A percentile compares a stretch with the other conserved stretches of the same genome.
These are phyloP conservation scores for Ifrita kowaldi DNA, from an alignment of 2,113 vertebrate species.

Conservation along the genomic window DNA sequence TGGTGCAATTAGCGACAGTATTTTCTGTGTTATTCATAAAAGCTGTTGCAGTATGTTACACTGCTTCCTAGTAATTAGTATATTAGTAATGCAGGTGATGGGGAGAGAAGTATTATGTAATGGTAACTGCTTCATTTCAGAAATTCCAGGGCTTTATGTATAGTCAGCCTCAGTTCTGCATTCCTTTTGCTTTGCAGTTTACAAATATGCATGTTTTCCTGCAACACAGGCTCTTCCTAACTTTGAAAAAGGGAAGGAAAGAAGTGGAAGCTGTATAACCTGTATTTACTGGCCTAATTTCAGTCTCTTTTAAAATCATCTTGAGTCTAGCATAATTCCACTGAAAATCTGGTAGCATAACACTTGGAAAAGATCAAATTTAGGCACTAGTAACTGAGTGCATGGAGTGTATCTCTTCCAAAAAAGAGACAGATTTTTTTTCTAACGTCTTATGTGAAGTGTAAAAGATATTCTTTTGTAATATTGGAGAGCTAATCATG, in stretches of 20 bases:
- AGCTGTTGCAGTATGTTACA: slow-evolving; percentile 6
- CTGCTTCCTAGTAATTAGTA: not conserved
- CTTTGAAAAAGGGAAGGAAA: not conserved
- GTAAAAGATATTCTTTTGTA: slow-evolving; percentile 43
- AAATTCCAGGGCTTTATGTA: not conserved
- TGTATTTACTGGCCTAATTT: not conserved
- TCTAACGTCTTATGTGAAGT: not conserved
- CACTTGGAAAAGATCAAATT: not conserved
- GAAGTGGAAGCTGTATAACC: not conserved
- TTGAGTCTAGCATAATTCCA: not conserved
- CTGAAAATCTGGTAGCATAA: not conserved
- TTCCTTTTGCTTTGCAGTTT: not conserved
- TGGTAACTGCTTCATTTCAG: not conserved
- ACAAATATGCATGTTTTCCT: not conserved
- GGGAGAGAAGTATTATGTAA: not conserved
- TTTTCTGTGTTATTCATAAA: slow-evolving; percentile 19
- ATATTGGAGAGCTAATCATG: slow-evolving; percentile 39
- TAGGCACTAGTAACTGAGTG: not conserved
- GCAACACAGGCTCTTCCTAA: not conserved
- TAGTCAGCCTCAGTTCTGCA: not conserved
- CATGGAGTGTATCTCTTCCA: not conserved
- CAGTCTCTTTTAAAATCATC: not conserved
- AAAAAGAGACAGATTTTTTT: not conserved
- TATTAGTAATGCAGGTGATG: not conserved
- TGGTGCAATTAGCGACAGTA: slow-evolving; percentile 39